Evolutionary conservation across 1,140 invertebrate species (phyloP), one percentile per base, ranked within the genome.

Genomic region (Zaprionus nigranus): DNA sequence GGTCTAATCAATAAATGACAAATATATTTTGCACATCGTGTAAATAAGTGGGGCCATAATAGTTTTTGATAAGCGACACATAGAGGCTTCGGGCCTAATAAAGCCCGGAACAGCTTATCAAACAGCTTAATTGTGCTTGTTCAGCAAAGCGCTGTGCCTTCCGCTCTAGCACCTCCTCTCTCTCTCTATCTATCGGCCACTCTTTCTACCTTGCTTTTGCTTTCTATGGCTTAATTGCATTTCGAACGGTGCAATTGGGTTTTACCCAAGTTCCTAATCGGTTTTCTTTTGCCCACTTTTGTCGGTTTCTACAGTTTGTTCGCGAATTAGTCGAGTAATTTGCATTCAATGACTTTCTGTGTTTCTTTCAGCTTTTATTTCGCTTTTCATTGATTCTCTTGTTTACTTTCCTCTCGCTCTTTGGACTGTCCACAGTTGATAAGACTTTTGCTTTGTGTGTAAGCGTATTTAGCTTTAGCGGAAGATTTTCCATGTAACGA

Each of bases 401-500:
- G 46, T 63, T 40, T n/a, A 20, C 24, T 43, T 17, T 63, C n/a
- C 38, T 38, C 20, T 15, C 53, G 13, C 7, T 56, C 26, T 56
- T 28, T 17, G 46, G 3, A 51, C 28, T 59, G 24, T 12, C 17
- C 49, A 46, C 22, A 40, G 5, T 20, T 51, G 71, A 74, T 74
- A 82, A 78, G 70, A 68, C 43, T 24, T n/a, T 57, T 12, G 53
- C 30, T 62, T 75, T 66, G 57, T 61, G 36, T 36, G 66, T 70
- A 49, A 24, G 40, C n/a, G 43, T 49, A 24, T 49, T 22, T 5
- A 22, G n/a, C 13, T 56, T 34, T 30, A 69, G 49, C 66, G 82
- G 66, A 85, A 85, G 46, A 85, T 85, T 85, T 85, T 75, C 63
- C 56, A 51, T 75, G 67, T 81, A 58, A 68, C 49, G 43, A 65